phyloP scores from a whole-genome alignment of 1,140 invertebrate species.

The Scaptomyza montana region DNA sequence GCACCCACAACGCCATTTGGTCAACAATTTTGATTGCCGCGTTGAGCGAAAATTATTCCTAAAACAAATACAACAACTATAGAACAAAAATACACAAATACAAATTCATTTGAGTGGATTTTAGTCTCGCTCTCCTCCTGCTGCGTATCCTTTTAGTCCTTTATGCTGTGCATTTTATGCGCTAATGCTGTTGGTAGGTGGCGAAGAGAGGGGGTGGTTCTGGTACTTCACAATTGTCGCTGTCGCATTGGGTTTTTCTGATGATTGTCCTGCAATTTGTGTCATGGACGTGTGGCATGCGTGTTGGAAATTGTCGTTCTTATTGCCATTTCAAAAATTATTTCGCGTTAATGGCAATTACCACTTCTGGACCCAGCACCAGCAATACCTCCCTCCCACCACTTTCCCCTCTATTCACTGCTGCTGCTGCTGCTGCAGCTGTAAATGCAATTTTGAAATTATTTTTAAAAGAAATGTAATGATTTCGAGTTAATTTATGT shows the following conservation, averaged over 20 bases:
- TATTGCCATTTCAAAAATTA: conserved; percentile 79
- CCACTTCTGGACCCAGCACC: conserved; percentile 51
- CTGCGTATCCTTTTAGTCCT: conserved; percentile 59
- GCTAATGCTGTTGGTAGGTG: conserved; percentile 38
- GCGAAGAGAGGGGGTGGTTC: conserved; percentile 4
- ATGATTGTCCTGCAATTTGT: conserved; percentile 79
- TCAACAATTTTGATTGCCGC: conserved; percentile 73
- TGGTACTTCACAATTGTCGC: conserved; percentile 23
- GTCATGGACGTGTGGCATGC: conserved; percentile 55
- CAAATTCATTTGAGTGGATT: conserved; percentile 79
- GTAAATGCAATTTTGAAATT: conserved; percentile 65
- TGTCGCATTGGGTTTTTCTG: conserved; percentile 23
- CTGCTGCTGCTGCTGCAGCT: no score
- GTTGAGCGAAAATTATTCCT: conserved; percentile 70
- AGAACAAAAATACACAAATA: no score
- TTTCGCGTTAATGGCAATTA: conserved; percentile 81
- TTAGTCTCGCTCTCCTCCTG: conserved; percentile 35
- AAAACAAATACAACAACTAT: conserved; percentile 47
- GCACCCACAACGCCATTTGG: conserved; percentile 55
- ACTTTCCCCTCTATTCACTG: not conserved
- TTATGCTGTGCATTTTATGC: conserved; percentile 25
- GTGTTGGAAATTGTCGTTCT: conserved; percentile 74
- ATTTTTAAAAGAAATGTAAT: conserved; percentile 72
- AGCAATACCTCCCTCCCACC: no score
- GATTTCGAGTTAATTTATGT: conserved; percentile 77